Base-by-base conservation (phyloP, 1,140 invertebrate genomes). In the Tetramorium parvispinum region DNA sequence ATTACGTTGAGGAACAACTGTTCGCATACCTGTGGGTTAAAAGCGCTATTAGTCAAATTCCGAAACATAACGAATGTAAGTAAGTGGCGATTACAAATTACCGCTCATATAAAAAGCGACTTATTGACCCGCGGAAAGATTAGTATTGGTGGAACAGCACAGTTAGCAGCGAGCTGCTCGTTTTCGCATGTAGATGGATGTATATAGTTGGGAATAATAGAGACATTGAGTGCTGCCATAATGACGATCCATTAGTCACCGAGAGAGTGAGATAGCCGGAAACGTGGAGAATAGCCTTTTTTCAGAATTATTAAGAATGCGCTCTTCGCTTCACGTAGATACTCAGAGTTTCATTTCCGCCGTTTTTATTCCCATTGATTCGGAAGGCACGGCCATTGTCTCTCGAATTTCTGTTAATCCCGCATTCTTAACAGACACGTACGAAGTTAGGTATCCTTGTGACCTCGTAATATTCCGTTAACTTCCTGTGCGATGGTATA, bases 81-180 rank as follows among this genome's bases (percentile, higher is more conserved):
- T 37, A 66, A 78, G 43, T 4, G 4, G 61, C 21, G 77, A 53
- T 68, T 79, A 79, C 13, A 79, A 79, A 68, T 68, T 32, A 21
- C 32, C 32, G n/a, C 8, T 53, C 13, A 1, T 18, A 55, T 53
- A 79, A 79, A 53, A 53, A 68, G 57, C 65, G 77, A 79, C 86
- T 91, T 86, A 88, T 88, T 76, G 88, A 82, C 87, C 81, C 82
- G 51, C 49, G 66, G 43, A 79, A 85, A 78, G 82, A 90, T 90
- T 68, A 85, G 49, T 51, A 55, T 32, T 49, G 86, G 70, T 46
- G 65, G 78, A 77, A 65, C 46, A 83, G 49, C 57, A 65, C 16
- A 65, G 63, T 24, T 63, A 65, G 49, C 40, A 51, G 40, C 37
- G 53, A 16, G 32, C 51, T 70, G 32, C 27, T 75, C 70, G 68